phyloP scores from a whole-genome alignment of 64 coral and sea anemone genomes.

The Platygyra sinensis region DNA sequence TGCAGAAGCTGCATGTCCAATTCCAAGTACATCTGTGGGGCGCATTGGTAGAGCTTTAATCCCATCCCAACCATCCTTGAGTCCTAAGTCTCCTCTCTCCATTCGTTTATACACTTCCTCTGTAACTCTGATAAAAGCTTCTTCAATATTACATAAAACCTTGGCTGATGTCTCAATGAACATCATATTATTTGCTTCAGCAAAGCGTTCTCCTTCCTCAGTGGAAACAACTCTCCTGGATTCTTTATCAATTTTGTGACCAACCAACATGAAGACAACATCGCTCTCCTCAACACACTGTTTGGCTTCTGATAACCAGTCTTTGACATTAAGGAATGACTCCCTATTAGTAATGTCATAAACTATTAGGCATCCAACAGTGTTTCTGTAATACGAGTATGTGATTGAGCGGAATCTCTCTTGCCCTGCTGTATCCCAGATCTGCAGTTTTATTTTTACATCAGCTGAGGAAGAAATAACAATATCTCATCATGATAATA shows the following conservation, averaged over 20 bases:
- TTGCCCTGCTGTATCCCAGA: slow-evolving; percentile 99
- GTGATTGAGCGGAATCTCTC: slow-evolving; percentile 99
- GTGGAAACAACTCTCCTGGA: slow-evolving; percentile 85
- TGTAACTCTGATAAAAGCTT: slow-evolving; percentile 89
- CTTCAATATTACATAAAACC: slow-evolving; percentile 96
- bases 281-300: slow-evolving; percentile 92
- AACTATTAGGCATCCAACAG: slow-evolving; percentile 93
- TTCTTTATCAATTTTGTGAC: slow-evolving; percentile 98
- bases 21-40: slow-evolving; percentile 89
- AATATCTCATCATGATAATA: neutral
- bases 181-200: slow-evolving; percentile 98
- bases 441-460: slow-evolving; percentile 92
- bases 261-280: slow-evolving; percentile 98
- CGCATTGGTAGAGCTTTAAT: slow-evolving; percentile 95
- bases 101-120: slow-evolving; percentile 97
- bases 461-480: slow-evolving; percentile 68
- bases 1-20: slow-evolving; percentile 74
- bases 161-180: slow-evolving; percentile 99
- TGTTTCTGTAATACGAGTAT: slow-evolving; percentile 98
- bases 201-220: slow-evolving; percentile 99
- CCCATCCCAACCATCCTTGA: slow-evolving; percentile 95
- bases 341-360: slow-evolving; percentile 97
- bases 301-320: slow-evolving; percentile 91
- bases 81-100: slow-evolving; percentile 93
- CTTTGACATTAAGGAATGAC: slow-evolving; percentile 87